A percentile compares a stretch with the other conserved stretches of the same genome.
phyloP scores from a whole-genome alignment of 2,113 vertebrate species.

The Pedetes capensis region DNA sequence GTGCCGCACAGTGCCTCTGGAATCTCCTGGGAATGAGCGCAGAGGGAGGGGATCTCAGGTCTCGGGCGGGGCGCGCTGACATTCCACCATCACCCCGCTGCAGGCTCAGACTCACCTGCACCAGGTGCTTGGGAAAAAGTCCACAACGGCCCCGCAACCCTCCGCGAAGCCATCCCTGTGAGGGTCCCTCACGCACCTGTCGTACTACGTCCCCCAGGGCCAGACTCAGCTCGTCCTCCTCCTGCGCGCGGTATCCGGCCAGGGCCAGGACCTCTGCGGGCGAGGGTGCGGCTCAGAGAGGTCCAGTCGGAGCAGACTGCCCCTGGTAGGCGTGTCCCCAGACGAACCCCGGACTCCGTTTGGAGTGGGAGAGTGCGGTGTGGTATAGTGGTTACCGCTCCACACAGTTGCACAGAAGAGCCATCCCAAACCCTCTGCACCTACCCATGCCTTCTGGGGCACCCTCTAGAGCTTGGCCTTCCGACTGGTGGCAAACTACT shows the following conservation, averaged over 20 bases:
- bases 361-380: fast-evolving
- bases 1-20: slow-evolving; percentile 43
- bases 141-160: slow-evolving; percentile 85
- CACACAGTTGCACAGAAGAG: neutral
- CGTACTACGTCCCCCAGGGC: slow-evolving; percentile 85
- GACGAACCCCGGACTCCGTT: neutral
- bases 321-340: neutral
- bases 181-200: slow-evolving; percentile 80
- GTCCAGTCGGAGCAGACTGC: neutral
- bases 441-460: slow-evolving; percentile 67
- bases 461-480: neutral
- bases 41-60: neutral
- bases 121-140: slow-evolving; percentile 87
- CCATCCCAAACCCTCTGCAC: neutral
- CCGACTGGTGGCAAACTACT: neutral
- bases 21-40: slow-evolving; percentile 67
- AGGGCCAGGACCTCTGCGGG: slow-evolving; percentile 87
- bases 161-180: slow-evolving; percentile 88
- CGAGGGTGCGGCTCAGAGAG: neutral
- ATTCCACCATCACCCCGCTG: too few species aligned
- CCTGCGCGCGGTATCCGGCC: slow-evolving; percentile 83
- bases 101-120: slow-evolving; percentile 78
- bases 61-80: fast-evolving
- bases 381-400: neutral
- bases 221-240: slow-evolving; percentile 84